Percentiles rank a stretch among this genome's conserved stretches.
Evolutionary conservation across 2,113 vertebrate genomes (phyloP).

Genomic region (Noturus placidus): DNA sequence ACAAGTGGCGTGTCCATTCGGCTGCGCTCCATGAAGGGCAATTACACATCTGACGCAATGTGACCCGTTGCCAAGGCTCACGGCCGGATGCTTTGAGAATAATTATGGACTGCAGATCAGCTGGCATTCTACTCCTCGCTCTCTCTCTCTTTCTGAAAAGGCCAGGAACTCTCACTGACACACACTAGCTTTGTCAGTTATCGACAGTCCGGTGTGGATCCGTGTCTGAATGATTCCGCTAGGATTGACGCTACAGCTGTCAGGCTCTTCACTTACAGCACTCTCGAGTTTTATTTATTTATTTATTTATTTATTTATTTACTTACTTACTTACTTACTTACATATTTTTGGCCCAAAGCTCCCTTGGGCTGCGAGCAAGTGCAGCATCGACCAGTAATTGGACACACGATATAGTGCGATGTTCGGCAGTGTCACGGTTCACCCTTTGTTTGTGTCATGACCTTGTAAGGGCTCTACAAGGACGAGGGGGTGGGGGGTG

Average conservation of each 20-base stretch:
- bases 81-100: slow-evolving; percentile 54
- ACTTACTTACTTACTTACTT: rapidly evolving
- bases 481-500: too few relatives aligned
- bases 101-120: slow-evolving; percentile 66
- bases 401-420: background rate
- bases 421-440: background rate
- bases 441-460: background rate
- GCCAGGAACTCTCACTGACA: slow-evolving; percentile 9
- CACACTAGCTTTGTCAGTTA: background rate
- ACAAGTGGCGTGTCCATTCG: slow-evolving; percentile 17
- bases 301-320: too few relatives aligned
- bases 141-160: background rate
- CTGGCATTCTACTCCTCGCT: slow-evolving; percentile 29
- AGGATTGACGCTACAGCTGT: background rate
- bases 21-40: slow-evolving; percentile 57
- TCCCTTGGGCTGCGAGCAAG: background rate
- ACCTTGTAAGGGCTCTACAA: background rate
- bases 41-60: slow-evolving; percentile 54
- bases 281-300: too few relatives aligned
- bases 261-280: background rate
- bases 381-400: background rate
- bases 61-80: slow-evolving; percentile 2
- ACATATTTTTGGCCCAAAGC: background rate
- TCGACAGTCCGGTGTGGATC: background rate
- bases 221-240: background rate